phyloP scores from a whole-genome alignment of 2,888 invertebrate species.

The Lordiphosa fenestrarum region DNA sequence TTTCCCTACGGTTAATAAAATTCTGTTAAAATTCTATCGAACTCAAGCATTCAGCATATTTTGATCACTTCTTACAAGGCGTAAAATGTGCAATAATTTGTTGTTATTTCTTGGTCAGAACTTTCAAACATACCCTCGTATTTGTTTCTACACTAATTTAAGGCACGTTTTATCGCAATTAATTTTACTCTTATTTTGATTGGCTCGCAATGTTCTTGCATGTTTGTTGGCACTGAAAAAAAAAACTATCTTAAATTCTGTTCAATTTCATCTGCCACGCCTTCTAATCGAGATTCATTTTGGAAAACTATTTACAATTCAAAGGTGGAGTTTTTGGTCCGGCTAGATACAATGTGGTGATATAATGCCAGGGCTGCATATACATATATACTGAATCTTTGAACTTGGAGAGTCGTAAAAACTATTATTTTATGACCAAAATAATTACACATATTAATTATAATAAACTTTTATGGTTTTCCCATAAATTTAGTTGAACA shows the following conservation, averaged over 20 bases:
- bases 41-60: no score
- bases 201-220: slow-evolving; percentile 32
- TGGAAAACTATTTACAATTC: slow-evolving; percentile 37
- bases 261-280: slow-evolving; percentile 24
- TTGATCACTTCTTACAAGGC: no score
- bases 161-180: no score
- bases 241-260: slow-evolving; percentile 1
- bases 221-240: slow-evolving; percentile 30
- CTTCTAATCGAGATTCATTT: slow-evolving; percentile 15
- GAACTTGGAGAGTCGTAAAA: slow-evolving; percentile 7
- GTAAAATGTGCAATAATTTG: no score
- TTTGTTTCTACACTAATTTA: no score
- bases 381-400: slow-evolving; percentile 3
- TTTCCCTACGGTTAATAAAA: no score
- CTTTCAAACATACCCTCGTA: no score
- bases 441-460: no score
- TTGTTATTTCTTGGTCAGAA: no score
- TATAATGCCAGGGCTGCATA: slow-evolving; percentile 2
- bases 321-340: slow-evolving; percentile 31
- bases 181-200: not conserved
- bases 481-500: no score
- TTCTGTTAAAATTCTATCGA: no score
- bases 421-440: not conserved
- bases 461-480: no score
- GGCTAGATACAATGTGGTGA: slow-evolving; percentile 22